Conservation (phyloP, 53 echinoderm and acorn worm genomes). For the Holothuria leucospilota region DNA sequence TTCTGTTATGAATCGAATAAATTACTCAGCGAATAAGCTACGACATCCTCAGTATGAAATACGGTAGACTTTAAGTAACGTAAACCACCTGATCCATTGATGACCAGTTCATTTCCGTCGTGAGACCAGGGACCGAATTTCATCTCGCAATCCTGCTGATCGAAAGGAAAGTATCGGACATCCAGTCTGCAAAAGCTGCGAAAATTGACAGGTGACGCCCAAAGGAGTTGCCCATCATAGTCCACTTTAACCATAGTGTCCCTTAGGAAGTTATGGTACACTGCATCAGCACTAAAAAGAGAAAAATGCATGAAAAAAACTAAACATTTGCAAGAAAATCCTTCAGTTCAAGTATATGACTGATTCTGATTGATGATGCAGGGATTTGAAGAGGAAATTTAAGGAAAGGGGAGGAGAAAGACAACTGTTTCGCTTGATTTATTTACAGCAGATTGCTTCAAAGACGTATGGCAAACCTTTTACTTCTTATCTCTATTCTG, state of each 20-base stretch:
- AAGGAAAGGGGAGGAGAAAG: too few relatives aligned
- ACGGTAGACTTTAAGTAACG: too few relatives aligned
- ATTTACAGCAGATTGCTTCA: too few relatives aligned
- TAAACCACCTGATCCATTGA: slow-evolving; percentile 76
- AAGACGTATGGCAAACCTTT: too few relatives aligned
- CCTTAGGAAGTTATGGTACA: slow-evolving; percentile 67
- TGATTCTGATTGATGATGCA: too few relatives aligned
- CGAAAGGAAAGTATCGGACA: slow-evolving; percentile 89
- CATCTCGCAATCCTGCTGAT: slow-evolving; percentile 90
- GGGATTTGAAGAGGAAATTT: too few relatives aligned
- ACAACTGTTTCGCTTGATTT: too few relatives aligned
- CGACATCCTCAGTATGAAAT: too few relatives aligned
- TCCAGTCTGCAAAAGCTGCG: slow-evolving; percentile 83
- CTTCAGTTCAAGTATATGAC: not conserved
- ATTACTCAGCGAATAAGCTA: too few relatives aligned
- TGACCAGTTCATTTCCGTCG: slow-evolving; percentile 83
- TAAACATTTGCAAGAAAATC: not conserved
- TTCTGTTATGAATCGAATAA: too few relatives aligned
- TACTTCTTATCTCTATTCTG: too few relatives aligned
- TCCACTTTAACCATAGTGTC: slow-evolving; percentile 81
- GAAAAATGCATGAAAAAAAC: not conserved
- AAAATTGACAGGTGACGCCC: slow-evolving; percentile 96
- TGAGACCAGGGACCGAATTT: slow-evolving; percentile 99
- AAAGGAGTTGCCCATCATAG: slow-evolving; percentile 74
- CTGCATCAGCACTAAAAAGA: slow-evolving; percentile 57